Percentiles rank a stretch among this genome's conserved stretches.
phyloP scores from a whole-genome alignment of 1,140 invertebrate species.

The Drosophila persimilis region DNA sequence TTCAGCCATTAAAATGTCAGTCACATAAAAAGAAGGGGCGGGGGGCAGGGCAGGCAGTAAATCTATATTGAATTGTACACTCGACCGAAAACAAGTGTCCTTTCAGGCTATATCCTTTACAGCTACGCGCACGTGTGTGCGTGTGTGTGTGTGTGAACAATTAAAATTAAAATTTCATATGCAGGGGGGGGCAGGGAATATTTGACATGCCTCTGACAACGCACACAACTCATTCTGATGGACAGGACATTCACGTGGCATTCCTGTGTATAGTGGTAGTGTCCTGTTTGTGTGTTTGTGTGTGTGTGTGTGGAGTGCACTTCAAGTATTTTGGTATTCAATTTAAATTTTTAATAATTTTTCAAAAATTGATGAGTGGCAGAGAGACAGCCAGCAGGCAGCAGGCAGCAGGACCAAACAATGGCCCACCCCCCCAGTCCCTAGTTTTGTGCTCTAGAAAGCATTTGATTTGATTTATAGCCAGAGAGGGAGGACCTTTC shows the following conservation, averaged over 20 bases:
- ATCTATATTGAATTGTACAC: slow-evolving; percentile 42
- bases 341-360: slow-evolving; percentile 82
- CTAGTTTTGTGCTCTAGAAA: slow-evolving; percentile 12
- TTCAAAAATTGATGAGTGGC: slow-evolving; percentile 78
- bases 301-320: slow-evolving; percentile 53
- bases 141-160: slow-evolving; percentile 49
- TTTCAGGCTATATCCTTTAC: slow-evolving; percentile 1
- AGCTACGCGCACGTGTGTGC: background rate
- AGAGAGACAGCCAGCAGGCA: slow-evolving; percentile 12
- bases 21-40: slow-evolving; percentile 31
- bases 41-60: slow-evolving; percentile 11
- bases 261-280: slow-evolving; percentile 9
- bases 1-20: slow-evolving; percentile 67
- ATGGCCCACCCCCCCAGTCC: background rate
- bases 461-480: slow-evolving; percentile 72
- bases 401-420: slow-evolving; percentile 18
- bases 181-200: slow-evolving; percentile 42
- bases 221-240: slow-evolving; percentile 54
- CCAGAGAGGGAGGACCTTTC: slow-evolving; percentile 13
- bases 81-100: slow-evolving; percentile 30
- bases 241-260: slow-evolving; percentile 20
- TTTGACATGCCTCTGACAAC: slow-evolving; percentile 67
- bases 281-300: slow-evolving; percentile 32
- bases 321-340: slow-evolving; percentile 75
- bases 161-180: slow-evolving; percentile 79